Conservation (phyloP, 2,113 vertebrate genomes). For the Ranitomeya imitator region DNA sequence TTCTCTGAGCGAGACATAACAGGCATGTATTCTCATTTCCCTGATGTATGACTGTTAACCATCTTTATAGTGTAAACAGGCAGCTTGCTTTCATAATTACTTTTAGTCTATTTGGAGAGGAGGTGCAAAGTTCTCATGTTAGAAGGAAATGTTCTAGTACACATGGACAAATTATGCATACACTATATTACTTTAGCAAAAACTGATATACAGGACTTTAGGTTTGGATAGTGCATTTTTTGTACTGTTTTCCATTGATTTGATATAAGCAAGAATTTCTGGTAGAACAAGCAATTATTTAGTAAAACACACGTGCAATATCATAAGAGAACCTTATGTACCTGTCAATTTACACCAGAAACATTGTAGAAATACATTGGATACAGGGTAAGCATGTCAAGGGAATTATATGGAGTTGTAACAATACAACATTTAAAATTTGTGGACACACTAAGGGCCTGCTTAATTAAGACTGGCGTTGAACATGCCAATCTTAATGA, state of each 20-base stretch:
- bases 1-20: constrained; percentile 36
- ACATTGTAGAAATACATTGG: too few relatives aligned
- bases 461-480: too few relatives aligned
- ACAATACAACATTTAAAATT: too few relatives aligned
- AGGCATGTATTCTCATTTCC: constrained; percentile 25
- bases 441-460: too few relatives aligned
- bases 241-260: not conserved
- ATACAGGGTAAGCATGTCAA: too few relatives aligned
- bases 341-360: too few relatives aligned
- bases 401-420: too few relatives aligned
- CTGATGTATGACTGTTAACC: constrained; percentile 33
- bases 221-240: not conserved
- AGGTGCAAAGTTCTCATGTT: constrained; percentile 5
- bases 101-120: not conserved
- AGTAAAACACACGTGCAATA: too few relatives aligned
- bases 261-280: too few relatives aligned
- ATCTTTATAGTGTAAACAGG: constrained; percentile 36
- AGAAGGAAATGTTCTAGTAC: not conserved
- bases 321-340: too few relatives aligned
- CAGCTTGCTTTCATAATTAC: constrained; percentile 35
- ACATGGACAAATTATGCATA: not conserved
- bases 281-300: too few relatives aligned
- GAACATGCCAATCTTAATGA: too few relatives aligned
- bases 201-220: not conserved
- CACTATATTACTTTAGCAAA: not conserved